These are phyloP conservation scores for Edolisoma coerulescens DNA, from an alignment of 2,113 vertebrate species.

Conservation along the genomic window DNA sequence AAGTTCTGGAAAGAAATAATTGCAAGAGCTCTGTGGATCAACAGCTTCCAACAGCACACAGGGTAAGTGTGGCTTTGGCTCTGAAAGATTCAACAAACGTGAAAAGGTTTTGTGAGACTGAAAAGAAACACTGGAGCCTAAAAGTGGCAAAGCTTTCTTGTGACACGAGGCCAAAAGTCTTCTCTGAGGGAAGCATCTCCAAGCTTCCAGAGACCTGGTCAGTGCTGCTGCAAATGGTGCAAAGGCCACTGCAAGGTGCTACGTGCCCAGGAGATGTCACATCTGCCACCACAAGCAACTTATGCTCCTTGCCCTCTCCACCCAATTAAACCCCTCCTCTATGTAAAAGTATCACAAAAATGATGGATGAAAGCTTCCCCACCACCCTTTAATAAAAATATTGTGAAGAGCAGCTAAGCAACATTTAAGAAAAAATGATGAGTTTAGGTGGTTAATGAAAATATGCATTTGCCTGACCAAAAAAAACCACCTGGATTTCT, in stretches of 20 bases:
- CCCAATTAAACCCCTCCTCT: neutral
- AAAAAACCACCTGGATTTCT: neutral
- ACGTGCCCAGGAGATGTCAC: neutral
- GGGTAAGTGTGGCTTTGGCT: neutral
- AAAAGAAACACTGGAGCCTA: neutral
- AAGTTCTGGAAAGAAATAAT: neutral
- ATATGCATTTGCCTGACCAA: neutral
- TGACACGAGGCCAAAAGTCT: neutral
- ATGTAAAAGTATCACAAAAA: neutral
- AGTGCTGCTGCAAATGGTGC: neutral
- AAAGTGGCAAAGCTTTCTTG: neutral
- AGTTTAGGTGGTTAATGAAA: neutral
- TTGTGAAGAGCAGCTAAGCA: neutral
- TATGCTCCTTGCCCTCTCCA: neutral
- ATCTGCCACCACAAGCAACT: neutral
- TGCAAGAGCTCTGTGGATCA: neutral
- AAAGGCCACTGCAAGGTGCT: neutral
- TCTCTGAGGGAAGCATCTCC: neutral
- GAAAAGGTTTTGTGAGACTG: neutral
- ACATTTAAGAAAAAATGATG: neutral
- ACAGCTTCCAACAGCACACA: neutral
- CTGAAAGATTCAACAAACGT: rapidly evolving
- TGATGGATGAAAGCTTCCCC: neutral
- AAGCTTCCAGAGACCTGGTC: neutral
- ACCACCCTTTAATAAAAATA: neutral